Evolutionary conservation across 2,113 vertebrate genomes (phyloP).

Genomic region (Mormyrus lacerda): DNA sequence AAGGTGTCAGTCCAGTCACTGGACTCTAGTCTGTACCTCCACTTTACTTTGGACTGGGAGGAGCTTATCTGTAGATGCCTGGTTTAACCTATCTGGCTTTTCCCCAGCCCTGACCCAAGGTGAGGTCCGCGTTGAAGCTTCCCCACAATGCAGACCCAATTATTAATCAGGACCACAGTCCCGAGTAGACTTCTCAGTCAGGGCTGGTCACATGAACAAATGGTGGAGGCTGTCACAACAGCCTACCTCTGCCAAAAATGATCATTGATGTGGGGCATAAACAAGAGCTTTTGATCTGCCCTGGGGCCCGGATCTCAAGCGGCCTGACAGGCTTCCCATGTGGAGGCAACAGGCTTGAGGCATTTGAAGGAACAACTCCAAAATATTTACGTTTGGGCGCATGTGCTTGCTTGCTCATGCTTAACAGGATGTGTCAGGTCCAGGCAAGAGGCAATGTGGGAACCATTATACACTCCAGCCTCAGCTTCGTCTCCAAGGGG

Average conservation of each 20-base stretch:
- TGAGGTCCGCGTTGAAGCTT: neutral
- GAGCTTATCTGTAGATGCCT: neutral
- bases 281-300: slow-evolving; percentile 12
- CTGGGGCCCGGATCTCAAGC: slow-evolving; percentile 3
- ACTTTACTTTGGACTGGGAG: neutral
- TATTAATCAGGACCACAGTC: neutral
- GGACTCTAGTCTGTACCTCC: neutral
- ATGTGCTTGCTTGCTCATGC: slow-evolving; percentile 11
- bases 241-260: neutral
- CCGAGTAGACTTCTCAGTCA: neutral
- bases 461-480: slow-evolving; percentile 7
- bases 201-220: neutral
- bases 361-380: slow-evolving; percentile 20
- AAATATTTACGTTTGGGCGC: slow-evolving; percentile 28
- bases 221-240: slow-evolving; percentile 8
- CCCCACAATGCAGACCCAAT: neutral
- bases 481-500: neutral
- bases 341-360: slow-evolving; percentile 1
- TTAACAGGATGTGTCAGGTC: slow-evolving; percentile 28
- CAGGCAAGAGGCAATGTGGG: slow-evolving; percentile 24
- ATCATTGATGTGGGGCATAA: slow-evolving; percentile 15
- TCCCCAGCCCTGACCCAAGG: neutral
- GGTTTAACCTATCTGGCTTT: neutral
- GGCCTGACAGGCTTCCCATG: slow-evolving; percentile 14
- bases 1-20: neutral